Conservation (phyloP, 2,797 vertebrate genomes). For the Peromyscus aztecus region DNA sequence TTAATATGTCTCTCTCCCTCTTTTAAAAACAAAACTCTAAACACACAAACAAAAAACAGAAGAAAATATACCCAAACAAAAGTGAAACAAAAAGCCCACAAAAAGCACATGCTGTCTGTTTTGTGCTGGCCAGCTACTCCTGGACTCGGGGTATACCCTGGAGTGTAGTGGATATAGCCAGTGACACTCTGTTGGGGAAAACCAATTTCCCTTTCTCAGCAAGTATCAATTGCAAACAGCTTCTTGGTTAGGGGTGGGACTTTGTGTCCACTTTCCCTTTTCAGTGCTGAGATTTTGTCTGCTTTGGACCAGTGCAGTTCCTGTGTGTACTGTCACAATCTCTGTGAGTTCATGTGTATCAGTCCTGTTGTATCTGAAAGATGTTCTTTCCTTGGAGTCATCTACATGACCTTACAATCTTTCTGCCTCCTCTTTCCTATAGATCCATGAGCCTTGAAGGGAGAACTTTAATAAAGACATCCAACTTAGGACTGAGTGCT, state of each 20-base stretch:
- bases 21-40: not conserved
- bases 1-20: not conserved
- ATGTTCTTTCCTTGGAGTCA: not conserved
- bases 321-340: not conserved
- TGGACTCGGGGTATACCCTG: not conserved
- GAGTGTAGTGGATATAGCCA: not conserved
- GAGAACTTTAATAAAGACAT: not conserved
- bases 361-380: not conserved
- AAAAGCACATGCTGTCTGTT: not conserved
- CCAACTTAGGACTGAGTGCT: not conserved
- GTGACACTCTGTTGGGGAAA: not conserved
- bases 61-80: not conserved
- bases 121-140: not conserved
- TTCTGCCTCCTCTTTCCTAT: not conserved
- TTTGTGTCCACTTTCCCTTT: not conserved
- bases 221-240: not conserved
- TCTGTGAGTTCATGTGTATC: not conserved
- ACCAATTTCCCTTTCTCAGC: not conserved
- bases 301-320: not conserved
- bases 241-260: not conserved
- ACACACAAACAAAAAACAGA: not conserved
- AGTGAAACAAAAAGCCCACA: not conserved
- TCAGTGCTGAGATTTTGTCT: not conserved
- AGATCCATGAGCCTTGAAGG: not conserved
- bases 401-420: not conserved